Evolutionary conservation across 2,113 vertebrate genomes (phyloP), one percentile per base, ranked within the genome.

Genomic region (Morphnarchus princeps): DNA sequence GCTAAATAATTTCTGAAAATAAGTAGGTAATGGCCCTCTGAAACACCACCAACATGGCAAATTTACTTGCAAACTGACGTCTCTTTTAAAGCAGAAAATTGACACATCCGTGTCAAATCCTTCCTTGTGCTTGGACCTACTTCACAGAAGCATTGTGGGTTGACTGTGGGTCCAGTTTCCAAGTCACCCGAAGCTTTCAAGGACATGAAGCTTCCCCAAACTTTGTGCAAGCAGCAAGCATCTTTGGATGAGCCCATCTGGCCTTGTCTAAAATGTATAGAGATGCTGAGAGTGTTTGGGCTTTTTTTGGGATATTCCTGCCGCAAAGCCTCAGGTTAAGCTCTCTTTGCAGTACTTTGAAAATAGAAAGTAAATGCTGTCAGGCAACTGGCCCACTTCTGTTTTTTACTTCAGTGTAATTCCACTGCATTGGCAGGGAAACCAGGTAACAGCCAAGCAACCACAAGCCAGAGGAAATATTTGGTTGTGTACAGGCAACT

Each of bases 81-180:
- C 80, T 92, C 76, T 43, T 78, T 73, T 77, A 52, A 90, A 95
- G 86, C 28, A 80, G 57, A 95, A 91, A 77, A 83, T 40, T 10
- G 65, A 81, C 74, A 63, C 9, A 69, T 78, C 81, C 11, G 0
- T n/a, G 67, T 70, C 77, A 63, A 82, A 87, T 13, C 89, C 61
- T 47, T 36, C 52, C 45, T 72, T 3, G 1, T 0, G 0, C 54
- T 28, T n/a, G 38, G 42, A 69, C 7, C 36, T 77, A 55, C 70
- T 57, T 65, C 3, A 10, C 24, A 57, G n/a, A 47, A 72, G 25
- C 20, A 5, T 2, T 13, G 16, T 1, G 32, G 43, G 25, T 13
- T 40, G 42, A 42, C 13, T 18, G 40, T 10, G 34, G 45, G 32
- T 80, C 63, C 1, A 1, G 13, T 62, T 62, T 69, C 65, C 43